Percentiles rank a stretch among this genome's conserved stretches.
Conservation (phyloP, 1,140 invertebrate species). For the Ceratoteleas bidentatus region DNA sequence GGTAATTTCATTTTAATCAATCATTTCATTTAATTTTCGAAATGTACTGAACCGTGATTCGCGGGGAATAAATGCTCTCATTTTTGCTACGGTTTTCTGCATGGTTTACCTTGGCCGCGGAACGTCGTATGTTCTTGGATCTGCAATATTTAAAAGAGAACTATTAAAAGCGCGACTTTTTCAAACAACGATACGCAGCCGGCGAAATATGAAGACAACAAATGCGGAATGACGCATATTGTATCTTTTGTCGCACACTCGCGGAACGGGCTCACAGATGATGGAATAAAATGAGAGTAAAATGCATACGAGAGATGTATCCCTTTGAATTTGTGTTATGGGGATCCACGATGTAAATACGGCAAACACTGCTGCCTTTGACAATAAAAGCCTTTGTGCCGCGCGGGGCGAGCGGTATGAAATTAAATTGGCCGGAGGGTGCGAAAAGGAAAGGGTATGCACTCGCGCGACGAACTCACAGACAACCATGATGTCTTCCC, state of each 20-base stretch:
- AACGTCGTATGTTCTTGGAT: constrained; percentile 12
- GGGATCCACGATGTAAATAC: constrained; percentile 59
- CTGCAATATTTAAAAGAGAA: constrained; percentile 29
- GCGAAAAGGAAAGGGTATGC: constrained; percentile 57
- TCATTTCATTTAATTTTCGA: neutral
- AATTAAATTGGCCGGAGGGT: constrained; percentile 63
- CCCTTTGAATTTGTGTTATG: constrained; percentile 60
- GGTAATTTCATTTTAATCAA: neutral
- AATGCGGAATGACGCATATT: constrained; percentile 22
- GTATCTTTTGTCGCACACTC: constrained; percentile 25
- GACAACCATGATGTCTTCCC: constrained; percentile 44
- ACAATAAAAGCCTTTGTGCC: constrained; percentile 63
- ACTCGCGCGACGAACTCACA: constrained; percentile 16
- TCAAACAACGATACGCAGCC: constrained; percentile 6
- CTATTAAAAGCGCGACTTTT: constrained; percentile 24
- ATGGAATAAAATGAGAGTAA: constrained; percentile 48
- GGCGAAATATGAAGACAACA: constrained; percentile 33
- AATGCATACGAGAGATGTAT: constrained; percentile 47
- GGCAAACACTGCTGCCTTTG: constrained; percentile 55
- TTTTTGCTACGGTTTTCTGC: no score
- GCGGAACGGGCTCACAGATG: constrained; percentile 35
- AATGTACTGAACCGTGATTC: neutral
- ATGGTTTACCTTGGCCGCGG: neutral
- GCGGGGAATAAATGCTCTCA: neutral
- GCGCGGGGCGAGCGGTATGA: constrained; percentile 51